Percentiles rank a stretch among this genome's conserved stretches.
These are phyloP conservation scores for Sebastes taczanowskii DNA, from an alignment of 2,797 vertebrate genomes.

Conservation along the genomic window DNA sequence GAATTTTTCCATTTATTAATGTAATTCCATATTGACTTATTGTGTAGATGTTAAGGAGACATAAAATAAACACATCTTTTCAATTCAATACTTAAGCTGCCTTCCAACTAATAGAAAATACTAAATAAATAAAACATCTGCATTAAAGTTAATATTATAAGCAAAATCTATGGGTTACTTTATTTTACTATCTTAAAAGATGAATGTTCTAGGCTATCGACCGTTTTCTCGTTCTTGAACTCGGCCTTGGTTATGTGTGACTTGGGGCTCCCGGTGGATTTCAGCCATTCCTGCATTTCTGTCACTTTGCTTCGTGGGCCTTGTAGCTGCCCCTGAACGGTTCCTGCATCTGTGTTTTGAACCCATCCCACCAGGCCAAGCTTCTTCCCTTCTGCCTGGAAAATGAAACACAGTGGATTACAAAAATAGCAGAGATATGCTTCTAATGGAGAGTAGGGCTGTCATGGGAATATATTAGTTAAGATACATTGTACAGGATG, in stretches of 20 bases:
- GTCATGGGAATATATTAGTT: background rate
- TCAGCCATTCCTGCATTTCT: constrained; percentile 92
- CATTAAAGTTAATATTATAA: constrained; percentile 23
- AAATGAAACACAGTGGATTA: constrained; percentile 3
- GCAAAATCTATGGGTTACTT: constrained; percentile 39
- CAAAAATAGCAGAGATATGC: background rate
- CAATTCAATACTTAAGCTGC: background rate
- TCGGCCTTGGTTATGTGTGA: constrained; percentile 87
- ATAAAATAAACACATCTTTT: constrained; percentile 2
- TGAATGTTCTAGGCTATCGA: constrained; percentile 81
- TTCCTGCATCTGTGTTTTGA: constrained; percentile 88
- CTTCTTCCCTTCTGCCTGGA: constrained; percentile 88
- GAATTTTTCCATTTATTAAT: constrained; percentile 40
- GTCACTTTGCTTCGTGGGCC: constrained; percentile 83
- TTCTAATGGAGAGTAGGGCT: background rate
- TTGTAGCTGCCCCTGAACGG: constrained; percentile 91
- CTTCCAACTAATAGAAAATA: constrained; percentile 26
- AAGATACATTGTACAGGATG: background rate
- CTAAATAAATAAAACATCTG: constrained; percentile 65
- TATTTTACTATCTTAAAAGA: constrained; percentile 85
- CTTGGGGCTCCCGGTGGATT: constrained; percentile 89
- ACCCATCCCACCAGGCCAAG: constrained; percentile 96
- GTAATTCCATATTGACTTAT: background rate
- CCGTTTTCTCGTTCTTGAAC: constrained; percentile 89
- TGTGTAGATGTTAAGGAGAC: constrained; percentile 4